Conservation (phyloP, 1,140 invertebrate species). For the Drosophila mojavensis region DNA sequence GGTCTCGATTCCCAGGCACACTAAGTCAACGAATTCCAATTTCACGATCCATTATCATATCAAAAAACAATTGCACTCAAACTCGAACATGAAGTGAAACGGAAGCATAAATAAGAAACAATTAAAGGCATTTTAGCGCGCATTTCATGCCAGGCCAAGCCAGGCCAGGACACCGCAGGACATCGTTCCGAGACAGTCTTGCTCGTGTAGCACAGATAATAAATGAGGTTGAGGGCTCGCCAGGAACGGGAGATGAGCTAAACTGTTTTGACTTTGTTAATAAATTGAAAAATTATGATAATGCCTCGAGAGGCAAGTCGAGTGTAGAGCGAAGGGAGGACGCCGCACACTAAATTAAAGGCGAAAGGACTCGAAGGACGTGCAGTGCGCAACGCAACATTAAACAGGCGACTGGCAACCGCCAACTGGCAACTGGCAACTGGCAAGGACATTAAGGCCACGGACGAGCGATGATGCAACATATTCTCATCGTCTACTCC, state of each 20-base stretch:
- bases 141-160: constrained; percentile 56
- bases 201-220: constrained; percentile 60
- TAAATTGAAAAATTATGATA: constrained; percentile 83
- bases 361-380: constrained; percentile 56
- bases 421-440: constrained; percentile 51
- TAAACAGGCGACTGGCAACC: constrained; percentile 72
- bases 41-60: constrained; percentile 55
- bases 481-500: constrained; percentile 65
- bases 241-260: constrained; percentile 39
- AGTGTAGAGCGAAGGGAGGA: constrained; percentile 32
- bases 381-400: constrained; percentile 80
- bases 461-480: constrained; percentile 74
- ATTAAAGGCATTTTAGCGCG: constrained; percentile 76
- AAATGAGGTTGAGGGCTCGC: constrained; percentile 58
- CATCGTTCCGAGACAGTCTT: constrained; percentile 43
- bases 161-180: constrained; percentile 63
- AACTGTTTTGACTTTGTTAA: constrained; percentile 83
- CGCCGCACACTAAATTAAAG: constrained; percentile 68
- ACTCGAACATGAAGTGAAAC: constrained; percentile 23
- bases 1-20: constrained; percentile 7
- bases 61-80: constrained; percentile 24
- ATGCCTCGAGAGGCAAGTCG: constrained; percentile 49
- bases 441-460: constrained; percentile 73
- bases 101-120: constrained; percentile 79
- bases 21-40: constrained; percentile 36